Base-by-base conservation (phyloP, 2,797 vertebrate species). In the Vireo griseus region DNA sequence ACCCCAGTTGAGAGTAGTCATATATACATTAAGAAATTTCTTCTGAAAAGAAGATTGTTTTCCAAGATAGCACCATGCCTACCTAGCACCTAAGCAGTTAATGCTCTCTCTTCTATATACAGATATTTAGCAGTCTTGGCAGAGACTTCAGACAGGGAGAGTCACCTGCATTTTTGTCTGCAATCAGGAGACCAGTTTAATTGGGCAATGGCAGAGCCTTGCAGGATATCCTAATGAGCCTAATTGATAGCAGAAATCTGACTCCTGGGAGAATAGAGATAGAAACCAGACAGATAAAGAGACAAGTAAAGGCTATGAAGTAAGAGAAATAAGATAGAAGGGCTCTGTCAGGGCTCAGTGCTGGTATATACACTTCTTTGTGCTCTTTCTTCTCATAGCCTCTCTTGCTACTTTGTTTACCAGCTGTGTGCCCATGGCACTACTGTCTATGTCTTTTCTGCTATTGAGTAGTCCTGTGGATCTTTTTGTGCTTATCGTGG, bases 181-280 rank as follows among this genome's bases (percentile, higher is more conserved):
- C 81, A 88, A 86, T 93, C 86, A 86, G 72, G 42, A 5, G 8
- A 29, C 61, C 33, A n/a, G 19, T 79, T 93, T 96, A 94, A 94
- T 65, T 92, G 87, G 94, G 42, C 78, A 92, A 28, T 54, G 61
- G 63, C 82, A 81, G 47, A 91, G 48, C 50, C 75, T 90, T 89
- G 55, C 57, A 74, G 86, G 50, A 68, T 83, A 51, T 51, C 68
- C n/a, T 95, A 95, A 95, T 92, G 86, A 95, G 63, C 59, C 67
- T 92, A 97, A 95, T 25, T 95, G 77, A 48, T 50, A 86, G 42
- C 31, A 52, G 62, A 51, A 85, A 83, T 82, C 25, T 48, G 42
- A 72, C 28, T 94, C 52, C 25, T 1, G 5, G 26, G 24, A 85
- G 71, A 95, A 33, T 9, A 81, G 50, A 66, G 73, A n/a, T 4